A percentile compares a stretch with the other conserved stretches of the same genome.
phyloP scores from a whole-genome alignment of 1,140 invertebrate species.

The Hormaphis cornu region DNA sequence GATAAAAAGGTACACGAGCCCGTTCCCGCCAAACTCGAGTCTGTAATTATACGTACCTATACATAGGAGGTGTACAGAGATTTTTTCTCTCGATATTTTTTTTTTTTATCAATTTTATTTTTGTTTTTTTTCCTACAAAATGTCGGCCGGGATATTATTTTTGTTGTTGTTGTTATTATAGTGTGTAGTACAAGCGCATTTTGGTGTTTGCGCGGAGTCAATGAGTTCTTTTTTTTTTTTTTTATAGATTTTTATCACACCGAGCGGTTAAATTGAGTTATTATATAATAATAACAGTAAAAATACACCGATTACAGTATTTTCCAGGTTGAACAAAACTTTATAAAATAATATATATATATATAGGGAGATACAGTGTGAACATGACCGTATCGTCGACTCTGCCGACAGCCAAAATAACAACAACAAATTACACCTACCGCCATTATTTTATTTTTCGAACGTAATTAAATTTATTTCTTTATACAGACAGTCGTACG shows the following conservation, averaged over 20 bases:
- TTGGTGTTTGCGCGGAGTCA: not conserved
- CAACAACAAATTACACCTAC: constrained; percentile 1
- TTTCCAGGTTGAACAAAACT: too few species aligned
- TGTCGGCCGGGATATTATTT: not conserved
- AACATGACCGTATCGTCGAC: constrained; percentile 15
- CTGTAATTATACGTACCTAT: too few species aligned
- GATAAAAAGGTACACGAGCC: too few species aligned
- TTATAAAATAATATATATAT: not conserved
- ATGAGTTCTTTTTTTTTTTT: not conserved
- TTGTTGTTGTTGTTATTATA: not conserved
- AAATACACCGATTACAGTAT: too few species aligned
- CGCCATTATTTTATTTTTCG: not conserved
- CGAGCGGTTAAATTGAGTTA: not conserved
- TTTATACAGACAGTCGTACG: too few species aligned
- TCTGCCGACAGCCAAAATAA: not conserved
- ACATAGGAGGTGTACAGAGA: not conserved
- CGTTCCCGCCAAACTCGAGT: too few species aligned
- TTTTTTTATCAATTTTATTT: not conserved
- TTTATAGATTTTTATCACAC: not conserved
- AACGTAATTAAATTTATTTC: not conserved
- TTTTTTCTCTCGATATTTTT: not conserved
- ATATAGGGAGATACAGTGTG: not conserved
- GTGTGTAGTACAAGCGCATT: too few species aligned
- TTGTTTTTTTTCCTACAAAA: not conserved
- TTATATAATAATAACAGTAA: not conserved